These are phyloP conservation scores for Philhelius pedissequus DNA, from an alignment of 2,888 invertebrate genomes.

Conservation along the genomic window DNA sequence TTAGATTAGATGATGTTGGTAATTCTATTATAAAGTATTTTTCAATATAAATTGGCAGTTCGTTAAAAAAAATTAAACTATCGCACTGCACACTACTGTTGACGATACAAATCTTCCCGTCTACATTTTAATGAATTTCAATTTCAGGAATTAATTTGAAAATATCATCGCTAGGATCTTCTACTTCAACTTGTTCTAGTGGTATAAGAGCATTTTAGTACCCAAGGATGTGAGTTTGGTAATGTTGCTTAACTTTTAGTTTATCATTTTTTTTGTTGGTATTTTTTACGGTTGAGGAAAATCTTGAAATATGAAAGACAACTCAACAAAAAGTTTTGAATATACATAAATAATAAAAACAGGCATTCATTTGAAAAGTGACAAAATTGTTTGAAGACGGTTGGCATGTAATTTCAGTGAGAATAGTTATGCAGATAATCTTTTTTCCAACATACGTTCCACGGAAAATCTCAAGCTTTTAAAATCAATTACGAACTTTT, in stretches of 20 bases:
- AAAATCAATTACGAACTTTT: not conserved
- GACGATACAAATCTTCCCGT: not conserved
- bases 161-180: slow-evolving; percentile 34
- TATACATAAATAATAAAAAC: not conserved
- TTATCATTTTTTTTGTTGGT: not conserved
- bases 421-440: not conserved
- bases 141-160: slow-evolving; percentile 59
- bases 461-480: not conserved
- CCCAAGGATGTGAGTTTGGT: slow-evolving; percentile 3
- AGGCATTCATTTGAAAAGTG: not conserved
- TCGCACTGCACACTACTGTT: not conserved
- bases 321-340: slow-evolving; percentile 12
- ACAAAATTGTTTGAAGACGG: not conserved
- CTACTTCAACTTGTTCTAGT: not conserved
- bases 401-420: not conserved
- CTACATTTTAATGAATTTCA: slow-evolving; percentile 62
- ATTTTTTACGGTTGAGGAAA: not conserved
- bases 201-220: not conserved
- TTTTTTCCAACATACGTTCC: not conserved
- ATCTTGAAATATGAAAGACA: slow-evolving; percentile 5
- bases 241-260: slow-evolving; percentile 29
- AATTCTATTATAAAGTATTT: too few species aligned
- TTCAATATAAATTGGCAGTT: too few species aligned
- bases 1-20: too few species aligned
- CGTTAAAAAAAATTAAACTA: too few species aligned